Conservation (phyloP, 1,140 invertebrate species). For the Cylas formicarius region DNA sequence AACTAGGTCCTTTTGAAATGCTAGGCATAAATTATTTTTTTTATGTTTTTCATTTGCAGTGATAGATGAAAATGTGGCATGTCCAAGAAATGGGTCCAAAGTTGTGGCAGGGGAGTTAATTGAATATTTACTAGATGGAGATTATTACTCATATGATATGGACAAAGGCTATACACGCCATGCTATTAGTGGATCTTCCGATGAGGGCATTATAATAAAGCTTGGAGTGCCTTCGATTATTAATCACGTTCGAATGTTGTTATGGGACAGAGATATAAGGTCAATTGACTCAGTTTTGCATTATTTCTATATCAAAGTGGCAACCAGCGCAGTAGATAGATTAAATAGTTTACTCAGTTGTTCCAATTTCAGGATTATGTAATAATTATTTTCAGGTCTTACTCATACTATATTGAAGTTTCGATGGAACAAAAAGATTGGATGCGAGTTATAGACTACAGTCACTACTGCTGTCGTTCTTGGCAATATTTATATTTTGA, state of each 20-base stretch:
- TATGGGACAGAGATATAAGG: slow-evolving; percentile 92
- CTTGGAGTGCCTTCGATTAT: slow-evolving; percentile 83
- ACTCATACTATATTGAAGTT: slow-evolving; percentile 95
- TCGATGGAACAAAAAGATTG: slow-evolving; percentile 95
- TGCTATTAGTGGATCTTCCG: slow-evolving; percentile 74
- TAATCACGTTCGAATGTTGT: slow-evolving; percentile 85
- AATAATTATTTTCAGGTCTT: slow-evolving; percentile 70
- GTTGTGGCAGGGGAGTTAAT: slow-evolving; percentile 84
- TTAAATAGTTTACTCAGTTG: not conserved
- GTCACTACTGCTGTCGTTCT: slow-evolving; percentile 84
- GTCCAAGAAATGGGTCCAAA: slow-evolving; percentile 64
- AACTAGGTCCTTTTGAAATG: slow-evolving; percentile 47
- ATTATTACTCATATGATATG: slow-evolving; percentile 81
- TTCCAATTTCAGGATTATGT: slow-evolving; percentile 13
- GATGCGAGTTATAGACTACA: slow-evolving; percentile 87
- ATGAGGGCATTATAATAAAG: slow-evolving; percentile 80
- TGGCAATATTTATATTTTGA: slow-evolving; percentile 95
- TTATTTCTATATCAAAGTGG: too few species aligned
- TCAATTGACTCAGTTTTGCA: too few species aligned
- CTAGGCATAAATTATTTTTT: slow-evolving; percentile 7
- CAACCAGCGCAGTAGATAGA: too few species aligned
- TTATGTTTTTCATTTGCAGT: slow-evolving; percentile 47
- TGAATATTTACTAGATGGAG: slow-evolving; percentile 78
- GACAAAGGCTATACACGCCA: slow-evolving; percentile 89
- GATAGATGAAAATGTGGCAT: slow-evolving; percentile 87